Conservation (phyloP, 2,888 invertebrate species). For the Caenorhabditis angaria region DNA sequence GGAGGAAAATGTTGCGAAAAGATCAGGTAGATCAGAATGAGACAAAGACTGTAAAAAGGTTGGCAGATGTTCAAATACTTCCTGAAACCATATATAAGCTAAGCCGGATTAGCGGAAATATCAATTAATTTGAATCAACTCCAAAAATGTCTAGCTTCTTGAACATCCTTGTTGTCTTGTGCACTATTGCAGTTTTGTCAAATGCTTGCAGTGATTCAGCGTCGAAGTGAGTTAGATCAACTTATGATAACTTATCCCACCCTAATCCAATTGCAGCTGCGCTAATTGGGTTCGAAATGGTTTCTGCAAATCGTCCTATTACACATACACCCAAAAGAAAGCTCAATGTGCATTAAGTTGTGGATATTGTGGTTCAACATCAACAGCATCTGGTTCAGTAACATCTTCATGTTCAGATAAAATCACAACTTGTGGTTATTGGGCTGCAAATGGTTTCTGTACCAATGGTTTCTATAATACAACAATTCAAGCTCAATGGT, state of each 20-base stretch:
- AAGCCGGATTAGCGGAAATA: too few relatives aligned
- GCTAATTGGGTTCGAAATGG: constrained; percentile 3
- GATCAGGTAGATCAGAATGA: too few relatives aligned
- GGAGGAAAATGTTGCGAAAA: too few relatives aligned
- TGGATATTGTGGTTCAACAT: neutral
- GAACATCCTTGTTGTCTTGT: neutral
- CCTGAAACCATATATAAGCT: too few relatives aligned
- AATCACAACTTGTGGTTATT: neutral
- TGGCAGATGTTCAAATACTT: too few relatives aligned
- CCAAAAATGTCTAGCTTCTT: neutral
- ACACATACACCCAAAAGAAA: neutral
- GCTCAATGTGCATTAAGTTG: neutral
- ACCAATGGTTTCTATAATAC: neutral
- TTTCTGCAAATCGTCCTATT: constrained; percentile 2
- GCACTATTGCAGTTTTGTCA: neutral
- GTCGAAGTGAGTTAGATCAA: too few relatives aligned
- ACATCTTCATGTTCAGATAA: neutral
- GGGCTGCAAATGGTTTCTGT: neutral
- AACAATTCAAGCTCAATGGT: neutral
- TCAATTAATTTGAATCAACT: too few relatives aligned
- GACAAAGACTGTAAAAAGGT: too few relatives aligned
- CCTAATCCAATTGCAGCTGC: too few relatives aligned
- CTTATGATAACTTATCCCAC: too few relatives aligned
- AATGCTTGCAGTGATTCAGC: neutral
- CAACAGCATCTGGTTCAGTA: neutral